phyloP scores from a whole-genome alignment of 2,888 invertebrate species.

The Apamea epomidion region DNA sequence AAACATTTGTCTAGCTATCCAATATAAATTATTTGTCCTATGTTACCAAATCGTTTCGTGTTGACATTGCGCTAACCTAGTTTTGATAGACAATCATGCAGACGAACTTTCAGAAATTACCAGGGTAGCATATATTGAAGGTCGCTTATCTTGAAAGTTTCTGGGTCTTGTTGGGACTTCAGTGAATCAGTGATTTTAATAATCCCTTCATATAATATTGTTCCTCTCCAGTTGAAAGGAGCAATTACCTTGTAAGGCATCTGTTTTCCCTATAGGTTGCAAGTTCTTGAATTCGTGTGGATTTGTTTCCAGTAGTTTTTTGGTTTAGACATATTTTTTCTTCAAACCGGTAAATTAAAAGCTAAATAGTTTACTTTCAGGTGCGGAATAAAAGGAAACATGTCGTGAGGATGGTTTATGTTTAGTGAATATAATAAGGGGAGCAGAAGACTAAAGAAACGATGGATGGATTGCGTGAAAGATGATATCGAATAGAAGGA shows the following conservation, averaged over 20 bases:
- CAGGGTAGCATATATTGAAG: slow-evolving; percentile 35
- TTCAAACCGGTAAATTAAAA: background rate
- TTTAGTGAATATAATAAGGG: background rate
- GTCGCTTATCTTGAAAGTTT: slow-evolving; percentile 37
- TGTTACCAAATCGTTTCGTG: slow-evolving; percentile 10
- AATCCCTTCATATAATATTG: background rate
- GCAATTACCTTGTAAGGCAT: too few species aligned
- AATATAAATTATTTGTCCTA: slow-evolving; percentile 11
- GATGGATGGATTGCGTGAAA: background rate
- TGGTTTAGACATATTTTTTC: background rate
- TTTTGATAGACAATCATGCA: slow-evolving; percentile 25
- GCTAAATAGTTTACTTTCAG: background rate
- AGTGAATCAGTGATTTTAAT: slow-evolving; percentile 5
- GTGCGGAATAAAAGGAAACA: too few species aligned
- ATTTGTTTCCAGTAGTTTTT: too few species aligned
- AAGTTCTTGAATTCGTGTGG: background rate
- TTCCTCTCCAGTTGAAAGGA: slow-evolving; percentile 1
- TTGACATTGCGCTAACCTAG: slow-evolving; percentile 21
- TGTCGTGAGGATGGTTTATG: background rate
- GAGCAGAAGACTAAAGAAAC: too few species aligned
- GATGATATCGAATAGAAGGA: background rate
- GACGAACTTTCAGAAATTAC: slow-evolving; percentile 34
- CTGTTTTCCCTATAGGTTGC: background rate
- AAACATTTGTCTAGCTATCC: slow-evolving; percentile 36
- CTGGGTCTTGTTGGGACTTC: slow-evolving; percentile 14